Evolutionary conservation across 2,888 invertebrate species (phyloP).

Genomic region (Drosophila mettleri): DNA sequence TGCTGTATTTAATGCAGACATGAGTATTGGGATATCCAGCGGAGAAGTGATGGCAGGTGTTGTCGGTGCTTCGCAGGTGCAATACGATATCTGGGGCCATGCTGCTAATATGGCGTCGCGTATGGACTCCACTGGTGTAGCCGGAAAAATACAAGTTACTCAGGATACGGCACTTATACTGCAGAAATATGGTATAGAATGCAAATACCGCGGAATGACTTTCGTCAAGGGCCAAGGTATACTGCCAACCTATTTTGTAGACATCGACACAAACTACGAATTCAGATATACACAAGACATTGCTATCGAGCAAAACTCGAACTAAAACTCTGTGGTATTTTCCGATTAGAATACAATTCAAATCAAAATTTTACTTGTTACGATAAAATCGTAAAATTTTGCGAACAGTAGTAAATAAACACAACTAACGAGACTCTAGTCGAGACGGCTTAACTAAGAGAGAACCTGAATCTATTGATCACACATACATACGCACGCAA

Average conservation of each 20-base stretch:
- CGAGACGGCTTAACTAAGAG: no score
- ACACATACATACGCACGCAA: no score
- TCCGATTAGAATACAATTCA: not conserved
- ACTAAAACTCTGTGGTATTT: not conserved
- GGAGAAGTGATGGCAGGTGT: slow-evolving; percentile 97
- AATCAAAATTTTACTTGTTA: not conserved
- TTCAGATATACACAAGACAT: slow-evolving; percentile 15
- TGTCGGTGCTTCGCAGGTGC: slow-evolving; percentile 95
- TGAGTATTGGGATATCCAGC: slow-evolving; percentile 90
- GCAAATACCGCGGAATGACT: slow-evolving; percentile 89
- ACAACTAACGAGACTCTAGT: no score
- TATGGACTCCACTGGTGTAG: slow-evolving; percentile 96
- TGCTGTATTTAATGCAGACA: slow-evolving; percentile 64
- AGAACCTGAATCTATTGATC: no score
- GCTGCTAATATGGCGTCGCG: slow-evolving; percentile 98
- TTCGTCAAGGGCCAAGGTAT: slow-evolving; percentile 89
- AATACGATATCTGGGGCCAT: slow-evolving; percentile 98
- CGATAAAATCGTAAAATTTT: not conserved
- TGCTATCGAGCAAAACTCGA: not conserved
- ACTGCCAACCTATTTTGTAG: slow-evolving; percentile 90
- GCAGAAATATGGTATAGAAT: slow-evolving; percentile 88
- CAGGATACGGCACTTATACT: slow-evolving; percentile 89
- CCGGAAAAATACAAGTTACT: slow-evolving; percentile 92
- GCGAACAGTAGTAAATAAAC: not conserved
- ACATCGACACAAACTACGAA: slow-evolving; percentile 87